These are phyloP conservation scores for Hemiscyllium ocellatum DNA, from an alignment of 2,113 vertebrate species.

Conservation along the genomic window DNA sequence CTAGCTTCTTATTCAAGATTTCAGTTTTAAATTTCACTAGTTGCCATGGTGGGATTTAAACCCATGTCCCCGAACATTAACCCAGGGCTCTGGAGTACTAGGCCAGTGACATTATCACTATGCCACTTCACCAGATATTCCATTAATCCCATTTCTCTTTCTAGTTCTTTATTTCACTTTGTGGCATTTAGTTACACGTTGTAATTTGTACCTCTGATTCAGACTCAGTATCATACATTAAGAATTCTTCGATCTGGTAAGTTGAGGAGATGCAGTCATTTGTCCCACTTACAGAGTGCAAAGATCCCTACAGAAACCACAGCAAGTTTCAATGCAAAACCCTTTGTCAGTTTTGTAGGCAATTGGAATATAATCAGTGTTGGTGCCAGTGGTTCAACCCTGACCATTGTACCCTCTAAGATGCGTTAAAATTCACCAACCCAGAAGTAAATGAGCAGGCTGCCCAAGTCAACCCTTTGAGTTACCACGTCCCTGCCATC, in stretches of 20 bases:
- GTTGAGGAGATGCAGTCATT: neutral
- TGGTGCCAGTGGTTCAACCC: neutral
- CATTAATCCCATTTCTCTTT: neutral
- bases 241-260: neutral
- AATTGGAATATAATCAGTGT: neutral
- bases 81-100: too few relatives aligned
- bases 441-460: neutral
- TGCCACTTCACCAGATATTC: neutral
- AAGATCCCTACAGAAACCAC: neutral
- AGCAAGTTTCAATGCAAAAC: neutral
- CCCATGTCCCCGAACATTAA: too few relatives aligned
- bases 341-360: neutral
- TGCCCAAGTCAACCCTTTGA: neutral
- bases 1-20: too few relatives aligned
- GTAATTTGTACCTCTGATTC: neutral
- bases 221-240: neutral
- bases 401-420: neutral
- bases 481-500: neutral
- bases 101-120: too few relatives aligned
- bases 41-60: too few relatives aligned
- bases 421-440: neutral
- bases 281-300: neutral
- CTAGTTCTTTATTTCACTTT: neutral
- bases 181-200: neutral
- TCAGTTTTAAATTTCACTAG: too few relatives aligned